phyloP scores from a whole-genome alignment of 2,888 invertebrate genomes.

The Lydus trimaculatus region DNA sequence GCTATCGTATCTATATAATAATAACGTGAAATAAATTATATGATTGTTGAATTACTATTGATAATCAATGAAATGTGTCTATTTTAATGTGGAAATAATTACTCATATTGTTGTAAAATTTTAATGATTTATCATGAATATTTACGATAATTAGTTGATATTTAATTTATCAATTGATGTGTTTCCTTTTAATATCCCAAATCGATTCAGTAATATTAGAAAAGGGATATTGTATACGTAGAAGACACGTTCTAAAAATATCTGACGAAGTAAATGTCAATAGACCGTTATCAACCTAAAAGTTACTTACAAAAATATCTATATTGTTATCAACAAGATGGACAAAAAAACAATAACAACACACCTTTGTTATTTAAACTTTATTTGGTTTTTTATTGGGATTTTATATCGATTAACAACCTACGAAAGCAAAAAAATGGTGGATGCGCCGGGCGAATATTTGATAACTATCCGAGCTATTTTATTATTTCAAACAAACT shows the following conservation, averaged over 20 bases:
- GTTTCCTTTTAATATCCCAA: no score
- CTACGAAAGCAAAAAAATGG: background rate
- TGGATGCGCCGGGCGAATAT: background rate
- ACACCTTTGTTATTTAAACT: no score
- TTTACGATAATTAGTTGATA: background rate
- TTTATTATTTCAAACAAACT: background rate
- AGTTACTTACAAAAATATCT: background rate
- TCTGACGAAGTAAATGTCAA: background rate
- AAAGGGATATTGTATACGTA: background rate
- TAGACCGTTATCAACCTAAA: background rate
- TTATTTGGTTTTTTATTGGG: no score
- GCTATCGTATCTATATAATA: background rate
- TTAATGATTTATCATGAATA: background rate
- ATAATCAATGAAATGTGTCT: background rate
- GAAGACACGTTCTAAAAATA: background rate
- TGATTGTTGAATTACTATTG: background rate
- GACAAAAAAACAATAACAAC: no score
- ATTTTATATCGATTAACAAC: no score
- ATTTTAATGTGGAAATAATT: background rate
- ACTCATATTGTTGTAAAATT: background rate
- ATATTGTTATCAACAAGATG: background rate
- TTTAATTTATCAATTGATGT: no score
- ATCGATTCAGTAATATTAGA: background rate
- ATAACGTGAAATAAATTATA: background rate
- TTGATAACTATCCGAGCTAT: background rate